Evolutionary conservation across 2,113 vertebrate genomes (phyloP), one percentile per base, ranked within the genome.

Genomic region (Fulmarus glacialis): DNA sequence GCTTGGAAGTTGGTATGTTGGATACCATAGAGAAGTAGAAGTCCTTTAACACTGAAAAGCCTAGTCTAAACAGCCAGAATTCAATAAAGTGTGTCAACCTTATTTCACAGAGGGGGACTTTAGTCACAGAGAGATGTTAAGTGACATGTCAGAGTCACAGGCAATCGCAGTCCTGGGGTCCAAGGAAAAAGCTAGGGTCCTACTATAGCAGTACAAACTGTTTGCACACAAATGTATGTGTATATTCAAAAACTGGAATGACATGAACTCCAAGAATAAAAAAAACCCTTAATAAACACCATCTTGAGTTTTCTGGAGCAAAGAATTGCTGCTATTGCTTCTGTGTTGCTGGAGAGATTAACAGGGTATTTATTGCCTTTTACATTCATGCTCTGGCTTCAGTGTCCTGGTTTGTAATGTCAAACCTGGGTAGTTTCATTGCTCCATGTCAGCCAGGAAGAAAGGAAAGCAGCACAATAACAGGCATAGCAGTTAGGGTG

Each of bases 341-440:
- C 81, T 92, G 59, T 89, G 62, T 86, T 95, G 67, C 66, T 93
- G 74, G 24, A 73, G 67, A 91, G 60, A 91, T 92, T 92, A 96
- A 56, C 47, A 66, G 38, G 66, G 62, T 83, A 62, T 94, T 96
- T 95, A 71, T 82, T 94, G 59, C 71, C 50, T 55, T 93, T 93
- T 91, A 64, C 80, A 68, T 93, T 88, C 71, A 34, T 70, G 82
- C 42, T 73, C n/a, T 91, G 85, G 82, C 63, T 93, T 81, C 67
- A 66, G 1, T 78, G 73, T 68, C 48, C 47, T 40, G 15, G 32
- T 93, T 74, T 87, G 70, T 82, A 87, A 88, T 63, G 86, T 72
- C 56, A 92, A 2, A 94, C 38, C 55, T 74, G 86, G 68, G 52
- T 45, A 84, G 56, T 89, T 87, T 93, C 91, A 85, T 24, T 87